Conservation (phyloP, 23 tunicate species). For the Ciona savignyi region DNA sequence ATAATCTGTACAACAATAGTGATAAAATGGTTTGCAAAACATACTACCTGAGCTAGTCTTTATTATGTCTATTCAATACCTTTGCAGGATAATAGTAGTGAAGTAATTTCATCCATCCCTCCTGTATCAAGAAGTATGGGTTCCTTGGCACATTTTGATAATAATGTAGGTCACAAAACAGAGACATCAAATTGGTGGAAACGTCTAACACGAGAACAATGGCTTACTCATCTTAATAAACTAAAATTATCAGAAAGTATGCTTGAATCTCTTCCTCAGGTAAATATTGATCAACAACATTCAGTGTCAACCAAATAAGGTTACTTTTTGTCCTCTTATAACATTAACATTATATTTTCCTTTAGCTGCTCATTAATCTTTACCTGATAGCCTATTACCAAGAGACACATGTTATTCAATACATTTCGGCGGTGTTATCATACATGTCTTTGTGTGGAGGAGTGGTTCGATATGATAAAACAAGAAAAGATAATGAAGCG, state of each 20-base stretch:
- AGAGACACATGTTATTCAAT: constrained; percentile 57
- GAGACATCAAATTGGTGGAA: constrained; percentile 79
- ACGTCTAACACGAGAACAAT: constrained; percentile 68
- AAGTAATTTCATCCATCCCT: background rate
- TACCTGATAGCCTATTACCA: constrained; percentile 48
- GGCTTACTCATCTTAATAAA: constrained; percentile 75
- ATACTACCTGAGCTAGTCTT: no score
- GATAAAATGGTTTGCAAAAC: no score
- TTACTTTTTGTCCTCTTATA: no score
- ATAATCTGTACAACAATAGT: no score
- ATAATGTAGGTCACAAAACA: background rate
- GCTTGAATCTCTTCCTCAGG: constrained; percentile 88
- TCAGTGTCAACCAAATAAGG: no score
- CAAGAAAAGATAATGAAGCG: constrained; percentile 81
- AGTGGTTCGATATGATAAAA: constrained; percentile 77
- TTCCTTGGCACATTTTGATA: constrained; percentile 2
- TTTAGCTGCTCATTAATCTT: constrained; percentile 51
- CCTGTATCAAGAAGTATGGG: constrained; percentile 5
- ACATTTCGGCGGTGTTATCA: constrained; percentile 52
- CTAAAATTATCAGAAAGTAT: constrained; percentile 76
- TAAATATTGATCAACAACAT: background rate
- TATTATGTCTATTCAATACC: no score
- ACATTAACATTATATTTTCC: no score
- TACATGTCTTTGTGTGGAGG: constrained; percentile 79
- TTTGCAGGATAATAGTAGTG: no score